phyloP scores from a whole-genome alignment of 2,113 vertebrate species.

The Phoxinus phoxinus region DNA sequence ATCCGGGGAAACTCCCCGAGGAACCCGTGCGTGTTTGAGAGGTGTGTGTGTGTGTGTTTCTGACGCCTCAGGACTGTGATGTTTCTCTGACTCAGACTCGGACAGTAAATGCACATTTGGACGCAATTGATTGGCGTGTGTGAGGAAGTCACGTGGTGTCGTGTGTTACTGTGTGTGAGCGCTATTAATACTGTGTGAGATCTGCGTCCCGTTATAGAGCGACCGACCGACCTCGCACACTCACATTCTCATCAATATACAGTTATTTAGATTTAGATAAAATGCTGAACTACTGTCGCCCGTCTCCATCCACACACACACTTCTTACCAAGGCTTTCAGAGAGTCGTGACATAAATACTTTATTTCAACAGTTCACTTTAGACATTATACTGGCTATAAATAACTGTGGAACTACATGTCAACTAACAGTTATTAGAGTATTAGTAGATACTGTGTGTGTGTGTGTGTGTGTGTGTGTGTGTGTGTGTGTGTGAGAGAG shows the following conservation, averaged over 20 bases:
- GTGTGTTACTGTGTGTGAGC: conserved; percentile 63
- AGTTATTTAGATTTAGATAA: neutral
- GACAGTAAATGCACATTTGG: neutral
- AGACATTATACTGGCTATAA: too few species aligned
- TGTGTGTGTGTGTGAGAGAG: too few species aligned
- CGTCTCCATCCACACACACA: neutral
- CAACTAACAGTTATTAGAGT: too few species aligned
- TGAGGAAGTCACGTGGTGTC: conserved; percentile 37
- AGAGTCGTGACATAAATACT: too few species aligned
- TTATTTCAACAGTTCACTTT: too few species aligned
- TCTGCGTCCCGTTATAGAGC: conserved; percentile 65
- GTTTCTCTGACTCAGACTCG: neutral
- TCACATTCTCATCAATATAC: neutral
- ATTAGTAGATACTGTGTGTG: too few species aligned
- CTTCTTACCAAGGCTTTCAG: neutral
- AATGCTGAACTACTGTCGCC: neutral
- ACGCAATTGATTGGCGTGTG: conserved; percentile 10
- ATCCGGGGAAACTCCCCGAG: neutral
- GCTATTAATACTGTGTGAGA: conserved; percentile 72
- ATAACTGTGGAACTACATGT: too few species aligned
- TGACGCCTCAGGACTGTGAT: neutral
- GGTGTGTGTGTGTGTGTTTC: neutral
- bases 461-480: too few species aligned
- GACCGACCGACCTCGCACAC: neutral
- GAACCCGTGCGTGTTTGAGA: too few species aligned